Evolutionary conservation across 2,113 vertebrate species (phyloP).

Genomic region (Electrona antarctica): DNA sequence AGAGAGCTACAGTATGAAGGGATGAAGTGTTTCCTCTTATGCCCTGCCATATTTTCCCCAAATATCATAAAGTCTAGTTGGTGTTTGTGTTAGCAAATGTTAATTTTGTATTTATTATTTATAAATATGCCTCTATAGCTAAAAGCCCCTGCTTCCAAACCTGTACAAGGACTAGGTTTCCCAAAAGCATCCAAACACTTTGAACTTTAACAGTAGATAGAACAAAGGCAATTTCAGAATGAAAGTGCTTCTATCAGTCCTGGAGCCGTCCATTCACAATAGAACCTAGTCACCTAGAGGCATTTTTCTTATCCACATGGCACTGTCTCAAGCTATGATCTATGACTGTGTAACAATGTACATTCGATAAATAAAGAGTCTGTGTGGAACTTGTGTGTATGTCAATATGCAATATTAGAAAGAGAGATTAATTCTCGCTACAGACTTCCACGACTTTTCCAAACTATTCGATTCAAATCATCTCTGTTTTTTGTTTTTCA

Average conservation of each 20-base stretch:
- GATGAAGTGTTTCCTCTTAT: slow-evolving; percentile 27
- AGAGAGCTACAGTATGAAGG: slow-evolving; percentile 6
- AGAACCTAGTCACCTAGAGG: slow-evolving; percentile 46
- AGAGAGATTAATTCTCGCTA: neutral
- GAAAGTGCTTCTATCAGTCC: slow-evolving; percentile 43
- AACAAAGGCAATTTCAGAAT: slow-evolving; percentile 30
- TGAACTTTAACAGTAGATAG: slow-evolving; percentile 30
- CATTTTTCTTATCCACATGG: slow-evolving; percentile 70
- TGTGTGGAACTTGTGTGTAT: slow-evolving; percentile 60
- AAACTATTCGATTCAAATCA: no score
- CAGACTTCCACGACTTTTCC: no score
- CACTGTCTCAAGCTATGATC: slow-evolving; percentile 44
- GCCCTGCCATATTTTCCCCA: slow-evolving; percentile 45
- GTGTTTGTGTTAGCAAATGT: slow-evolving; percentile 67
- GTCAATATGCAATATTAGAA: slow-evolving; percentile 17
- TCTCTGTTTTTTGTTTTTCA: no score
- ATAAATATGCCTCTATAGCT: slow-evolving; percentile 29
- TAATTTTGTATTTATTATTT: slow-evolving; percentile 47
- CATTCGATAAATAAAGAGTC: slow-evolving; percentile 73
- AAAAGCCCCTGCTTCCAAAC: slow-evolving; percentile 15
- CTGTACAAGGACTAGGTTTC: slow-evolving; percentile 40
- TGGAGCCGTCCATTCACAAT: slow-evolving; percentile 42
- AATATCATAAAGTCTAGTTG: slow-evolving; percentile 50
- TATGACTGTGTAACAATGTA: slow-evolving; percentile 61
- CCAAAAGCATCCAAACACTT: slow-evolving; percentile 25